A percentile compares a stretch with the other conserved stretches of the same genome.
Evolutionary conservation across 64 coral and sea anemone species (phyloP).

Genomic region (Anthopleura sola): DNA sequence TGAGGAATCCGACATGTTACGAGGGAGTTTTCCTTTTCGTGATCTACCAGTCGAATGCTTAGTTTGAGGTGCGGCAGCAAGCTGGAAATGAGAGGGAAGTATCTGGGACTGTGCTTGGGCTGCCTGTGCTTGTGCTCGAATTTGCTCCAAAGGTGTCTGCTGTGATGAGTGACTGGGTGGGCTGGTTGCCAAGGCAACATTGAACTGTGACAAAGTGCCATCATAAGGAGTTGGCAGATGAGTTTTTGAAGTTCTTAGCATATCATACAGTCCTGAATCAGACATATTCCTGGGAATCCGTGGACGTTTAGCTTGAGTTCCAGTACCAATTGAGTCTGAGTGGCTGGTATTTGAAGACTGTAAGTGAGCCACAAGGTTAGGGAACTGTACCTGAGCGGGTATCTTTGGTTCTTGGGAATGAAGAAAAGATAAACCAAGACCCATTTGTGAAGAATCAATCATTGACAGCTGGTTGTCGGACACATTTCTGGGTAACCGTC

Average conservation of each 20-base stretch:
- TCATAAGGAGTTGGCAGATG: background rate
- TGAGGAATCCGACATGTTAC: constrained; percentile 92
- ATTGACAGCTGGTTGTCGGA: constrained; percentile 79
- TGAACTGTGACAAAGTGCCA: background rate
- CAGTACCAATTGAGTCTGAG: constrained; percentile 17
- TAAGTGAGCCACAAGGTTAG: constrained; percentile 82
- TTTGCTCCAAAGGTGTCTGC: constrained; percentile 20
- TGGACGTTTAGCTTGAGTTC: constrained; percentile 58
- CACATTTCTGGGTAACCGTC: constrained; percentile 58
- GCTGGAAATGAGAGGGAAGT: background rate
- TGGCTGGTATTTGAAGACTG: constrained; percentile 57
- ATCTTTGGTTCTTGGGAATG: constrained; percentile 64
- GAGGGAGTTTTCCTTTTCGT: constrained; percentile 62
- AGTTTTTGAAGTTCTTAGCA: constrained; percentile 45
- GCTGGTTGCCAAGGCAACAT: background rate
- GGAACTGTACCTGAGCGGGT: constrained; percentile 70
- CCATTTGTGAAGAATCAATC: constrained; percentile 68
- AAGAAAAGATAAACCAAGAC: constrained; percentile 60
- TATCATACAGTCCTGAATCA: constrained; percentile 72
- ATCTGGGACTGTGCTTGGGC: constrained; percentile 3
- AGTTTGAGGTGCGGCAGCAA: constrained; percentile 1
- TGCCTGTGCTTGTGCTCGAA: background rate
- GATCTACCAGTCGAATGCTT: constrained; percentile 8
- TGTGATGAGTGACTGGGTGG: background rate
- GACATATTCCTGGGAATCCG: constrained; percentile 89